phyloP scores from a whole-genome alignment of 2,888 invertebrate genomes.

The Heliconius hortense region DNA sequence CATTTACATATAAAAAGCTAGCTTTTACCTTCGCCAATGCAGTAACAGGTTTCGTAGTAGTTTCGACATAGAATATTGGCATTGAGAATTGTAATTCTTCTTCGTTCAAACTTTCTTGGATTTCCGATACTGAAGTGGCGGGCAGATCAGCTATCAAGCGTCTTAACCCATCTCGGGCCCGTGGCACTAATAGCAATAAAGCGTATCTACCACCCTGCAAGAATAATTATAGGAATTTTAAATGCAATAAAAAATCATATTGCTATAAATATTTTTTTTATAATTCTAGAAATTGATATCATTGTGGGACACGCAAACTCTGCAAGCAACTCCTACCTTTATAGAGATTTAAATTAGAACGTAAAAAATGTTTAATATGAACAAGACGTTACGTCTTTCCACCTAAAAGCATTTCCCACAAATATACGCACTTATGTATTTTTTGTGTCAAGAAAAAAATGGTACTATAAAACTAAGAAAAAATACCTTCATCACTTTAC shows the following conservation, averaged over 20 bases:
- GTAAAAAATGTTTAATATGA: no score
- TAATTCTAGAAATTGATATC: neutral
- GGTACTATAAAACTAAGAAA: neutral
- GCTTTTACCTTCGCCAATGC: conserved; percentile 78
- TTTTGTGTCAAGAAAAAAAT: neutral
- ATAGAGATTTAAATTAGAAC: no score
- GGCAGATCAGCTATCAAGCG: conserved; percentile 80
- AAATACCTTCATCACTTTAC: conserved; percentile 63
- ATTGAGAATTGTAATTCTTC: conserved; percentile 77
- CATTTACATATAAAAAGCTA: neutral
- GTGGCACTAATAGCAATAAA: conserved; percentile 81
- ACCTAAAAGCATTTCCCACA: no score
- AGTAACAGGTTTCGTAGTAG: conserved; percentile 83
- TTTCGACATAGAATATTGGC: conserved; percentile 84
- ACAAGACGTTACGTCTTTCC: no score
- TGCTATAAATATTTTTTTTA: neutral
- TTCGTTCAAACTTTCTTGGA: conserved; percentile 68
- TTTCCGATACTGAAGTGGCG: conserved; percentile 68
- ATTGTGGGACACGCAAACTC: no score
- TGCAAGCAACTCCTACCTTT: no score
- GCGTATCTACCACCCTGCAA: conserved; percentile 83
- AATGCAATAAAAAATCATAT: neutral
- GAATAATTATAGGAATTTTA: neutral
- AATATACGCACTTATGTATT: no score
- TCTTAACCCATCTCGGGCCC: conserved; percentile 80